phyloP scores from a whole-genome alignment of 1,140 invertebrate species.

The Drosophila rufa region DNA sequence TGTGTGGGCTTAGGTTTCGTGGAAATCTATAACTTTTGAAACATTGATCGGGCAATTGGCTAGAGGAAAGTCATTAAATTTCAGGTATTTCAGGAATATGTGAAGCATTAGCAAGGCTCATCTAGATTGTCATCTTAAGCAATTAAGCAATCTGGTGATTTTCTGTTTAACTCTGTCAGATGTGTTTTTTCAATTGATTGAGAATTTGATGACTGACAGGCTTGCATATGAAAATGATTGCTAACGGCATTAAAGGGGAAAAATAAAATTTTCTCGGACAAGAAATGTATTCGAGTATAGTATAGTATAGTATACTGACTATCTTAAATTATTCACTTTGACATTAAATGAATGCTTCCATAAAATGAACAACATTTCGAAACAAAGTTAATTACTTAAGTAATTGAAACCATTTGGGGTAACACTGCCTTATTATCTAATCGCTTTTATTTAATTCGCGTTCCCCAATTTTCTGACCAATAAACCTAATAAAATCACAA shows the following conservation, averaged over 20 bases:
- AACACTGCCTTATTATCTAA: neutral
- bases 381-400: neutral
- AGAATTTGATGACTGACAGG: neutral
- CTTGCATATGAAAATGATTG: neutral
- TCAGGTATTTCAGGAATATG: neutral
- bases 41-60: conserved; percentile 5
- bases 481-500: neutral
- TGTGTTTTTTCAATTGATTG: neutral
- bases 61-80: neutral
- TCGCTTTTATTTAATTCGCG: neutral
- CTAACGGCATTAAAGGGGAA: neutral
- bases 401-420: neutral
- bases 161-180: neutral
- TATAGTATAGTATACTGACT: too few species aligned
- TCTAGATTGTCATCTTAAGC: neutral
- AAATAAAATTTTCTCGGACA: neutral
- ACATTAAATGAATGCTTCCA: neutral
- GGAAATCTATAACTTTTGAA: conserved; percentile 6
- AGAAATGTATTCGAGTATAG: neutral
- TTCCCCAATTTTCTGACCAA: conserved; percentile 1
- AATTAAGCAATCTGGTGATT: neutral
- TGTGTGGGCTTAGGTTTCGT: neutral
- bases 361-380: neutral
- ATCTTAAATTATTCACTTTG: neutral
- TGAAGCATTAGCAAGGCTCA: neutral